These are phyloP conservation scores for Triplophysa rosa DNA, from an alignment of 2,113 vertebrate species.

Conservation along the genomic window DNA sequence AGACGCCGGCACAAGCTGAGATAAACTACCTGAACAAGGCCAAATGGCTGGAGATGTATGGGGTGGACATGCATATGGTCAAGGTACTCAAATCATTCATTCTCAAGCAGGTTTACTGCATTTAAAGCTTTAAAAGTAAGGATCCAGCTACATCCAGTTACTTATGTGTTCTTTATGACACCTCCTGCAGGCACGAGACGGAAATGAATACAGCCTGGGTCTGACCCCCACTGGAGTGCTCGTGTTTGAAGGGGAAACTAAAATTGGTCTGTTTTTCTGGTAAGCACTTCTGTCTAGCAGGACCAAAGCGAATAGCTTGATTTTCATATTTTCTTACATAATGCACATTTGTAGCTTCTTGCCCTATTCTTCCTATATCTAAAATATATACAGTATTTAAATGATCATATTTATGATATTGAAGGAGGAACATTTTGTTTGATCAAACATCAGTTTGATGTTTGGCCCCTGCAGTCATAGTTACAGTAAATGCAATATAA, in stretches of 20 bases:
- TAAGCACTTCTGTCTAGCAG: constrained; percentile 61
- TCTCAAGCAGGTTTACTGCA: not conserved
- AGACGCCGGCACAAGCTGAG: constrained; percentile 94
- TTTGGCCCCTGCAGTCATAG: not conserved
- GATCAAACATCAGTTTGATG: too few relatives aligned
- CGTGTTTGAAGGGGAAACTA: constrained; percentile 97
- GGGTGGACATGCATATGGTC: constrained; percentile 98
- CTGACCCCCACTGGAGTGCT: constrained; percentile 96
- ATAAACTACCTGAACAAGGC: constrained; percentile 99
- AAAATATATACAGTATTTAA: too few relatives aligned
- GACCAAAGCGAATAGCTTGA: not conserved
- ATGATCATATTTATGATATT: too few relatives aligned
- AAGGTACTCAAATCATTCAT: constrained; percentile 76
- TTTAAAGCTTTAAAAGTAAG: not conserved
- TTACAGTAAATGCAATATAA: not conserved
- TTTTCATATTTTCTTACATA: not conserved
- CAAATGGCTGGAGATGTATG: constrained; percentile 99
- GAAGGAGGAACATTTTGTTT: too few relatives aligned
- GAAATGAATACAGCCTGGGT: constrained; percentile 97
- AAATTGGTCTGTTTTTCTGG: constrained; percentile 99
- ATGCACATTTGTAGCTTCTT: not conserved
- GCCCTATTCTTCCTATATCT: too few relatives aligned
- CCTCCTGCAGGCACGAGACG: constrained; percentile 85
- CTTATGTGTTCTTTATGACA: constrained; percentile 8
- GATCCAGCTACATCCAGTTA: constrained; percentile 3